Conservation (phyloP, 1,140 invertebrate species). For the Drosophila pseudoananassae region DNA sequence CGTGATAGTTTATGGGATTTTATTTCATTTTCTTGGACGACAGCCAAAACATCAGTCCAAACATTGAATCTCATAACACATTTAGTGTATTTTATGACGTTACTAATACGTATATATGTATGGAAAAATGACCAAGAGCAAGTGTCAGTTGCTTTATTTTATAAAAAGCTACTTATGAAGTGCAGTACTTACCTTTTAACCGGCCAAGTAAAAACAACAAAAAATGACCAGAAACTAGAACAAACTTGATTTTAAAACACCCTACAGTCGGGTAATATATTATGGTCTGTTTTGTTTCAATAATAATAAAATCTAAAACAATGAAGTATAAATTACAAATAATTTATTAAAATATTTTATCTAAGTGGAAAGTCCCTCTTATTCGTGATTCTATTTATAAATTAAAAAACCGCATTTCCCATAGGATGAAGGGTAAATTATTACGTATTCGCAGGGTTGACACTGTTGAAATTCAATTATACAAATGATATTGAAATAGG, state of each 20-base stretch:
- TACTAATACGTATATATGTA: neutral
- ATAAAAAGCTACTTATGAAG: neutral
- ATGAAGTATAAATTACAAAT: too few species aligned
- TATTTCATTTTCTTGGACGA: conserved; percentile 31
- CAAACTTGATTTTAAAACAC: neutral
- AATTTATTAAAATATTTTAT: neutral
- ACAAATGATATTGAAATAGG: neutral
- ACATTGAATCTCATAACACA: neutral
- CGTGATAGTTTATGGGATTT: conserved; percentile 59
- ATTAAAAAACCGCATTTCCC: neutral
- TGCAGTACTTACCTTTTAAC: too few species aligned
- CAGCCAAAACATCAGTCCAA: conserved; percentile 26
- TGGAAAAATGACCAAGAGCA: neutral
- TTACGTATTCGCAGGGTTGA: conserved; percentile 1
- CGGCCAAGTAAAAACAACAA: neutral
- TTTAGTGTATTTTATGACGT: neutral
- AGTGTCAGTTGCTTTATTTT: neutral
- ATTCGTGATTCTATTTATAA: neutral
- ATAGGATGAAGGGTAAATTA: neutral
- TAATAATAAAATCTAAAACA: too few species aligned
- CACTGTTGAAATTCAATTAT: neutral
- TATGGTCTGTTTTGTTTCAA: too few species aligned
- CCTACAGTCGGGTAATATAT: neutral
- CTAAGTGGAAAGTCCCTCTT: neutral
- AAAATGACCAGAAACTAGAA: neutral